Evolutionary conservation across 2,113 vertebrate species (phyloP).

Genomic region (Tapirus terrestris): DNA sequence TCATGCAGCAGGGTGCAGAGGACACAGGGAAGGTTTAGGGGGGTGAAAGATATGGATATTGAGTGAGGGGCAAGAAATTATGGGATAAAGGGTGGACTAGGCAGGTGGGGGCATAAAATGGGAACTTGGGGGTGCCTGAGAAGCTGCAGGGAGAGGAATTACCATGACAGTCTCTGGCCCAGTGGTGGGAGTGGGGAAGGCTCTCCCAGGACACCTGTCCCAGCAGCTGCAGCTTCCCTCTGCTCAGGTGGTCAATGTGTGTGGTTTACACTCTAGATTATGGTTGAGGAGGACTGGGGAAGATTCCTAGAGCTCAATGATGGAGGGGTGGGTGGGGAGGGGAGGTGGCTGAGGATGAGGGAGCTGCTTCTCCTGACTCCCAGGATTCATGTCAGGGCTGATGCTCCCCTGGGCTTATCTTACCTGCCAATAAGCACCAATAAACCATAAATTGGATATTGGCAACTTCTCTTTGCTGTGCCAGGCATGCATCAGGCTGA

Average conservation of each 20-base stretch:
- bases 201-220: accelerated
- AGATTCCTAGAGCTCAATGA: accelerated
- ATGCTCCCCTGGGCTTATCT: neutral
- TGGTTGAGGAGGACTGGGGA: neutral
- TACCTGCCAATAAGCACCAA: accelerated
- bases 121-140: too few species aligned
- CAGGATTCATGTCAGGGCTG: neutral
- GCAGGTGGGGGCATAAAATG: accelerated
- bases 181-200: accelerated
- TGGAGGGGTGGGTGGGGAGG: accelerated
- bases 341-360: neutral
- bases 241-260: neutral
- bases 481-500: neutral
- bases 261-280: too few species aligned
- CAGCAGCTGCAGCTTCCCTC: too few species aligned
- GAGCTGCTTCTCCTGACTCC: neutral
- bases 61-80: neutral
- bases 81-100: accelerated
- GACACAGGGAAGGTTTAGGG: neutral
- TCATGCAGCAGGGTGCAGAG: neutral
- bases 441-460: accelerated
- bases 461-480: accelerated
- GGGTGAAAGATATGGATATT: accelerated
- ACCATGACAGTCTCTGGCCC: accelerated
- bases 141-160: accelerated